Conservation (phyloP, 2,797 vertebrate species). For the Adrianichthys oophorus region DNA sequence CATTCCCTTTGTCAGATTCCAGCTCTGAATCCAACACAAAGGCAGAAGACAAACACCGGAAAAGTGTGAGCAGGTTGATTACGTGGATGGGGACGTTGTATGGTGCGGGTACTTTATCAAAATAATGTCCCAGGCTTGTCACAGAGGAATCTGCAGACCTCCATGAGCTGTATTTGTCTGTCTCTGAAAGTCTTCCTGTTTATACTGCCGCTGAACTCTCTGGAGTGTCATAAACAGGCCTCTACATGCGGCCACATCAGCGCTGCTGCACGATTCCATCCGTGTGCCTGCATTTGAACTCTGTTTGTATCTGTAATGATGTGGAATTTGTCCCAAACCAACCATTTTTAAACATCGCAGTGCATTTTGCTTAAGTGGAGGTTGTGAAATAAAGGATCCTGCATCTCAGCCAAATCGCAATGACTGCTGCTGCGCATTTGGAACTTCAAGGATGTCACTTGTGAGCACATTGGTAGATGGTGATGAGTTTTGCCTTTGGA, state of each 20-base stretch:
- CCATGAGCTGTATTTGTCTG: conserved; percentile 31
- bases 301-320: background rate
- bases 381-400: no score
- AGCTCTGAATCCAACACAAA: conserved; percentile 15
- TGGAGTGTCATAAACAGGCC: conserved; percentile 49
- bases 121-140: conserved; percentile 59
- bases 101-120: conserved; percentile 43
- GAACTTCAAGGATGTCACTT: no score
- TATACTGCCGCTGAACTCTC: conserved; percentile 35
- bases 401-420: no score
- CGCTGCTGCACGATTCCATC: background rate
- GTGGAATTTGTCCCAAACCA: no score
- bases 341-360: no score
- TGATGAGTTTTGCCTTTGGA: no score
- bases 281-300: conserved; percentile 6
- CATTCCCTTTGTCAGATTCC: conserved; percentile 8
- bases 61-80: conserved; percentile 20
- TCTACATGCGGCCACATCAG: conserved; percentile 8
- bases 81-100: conserved; percentile 33
- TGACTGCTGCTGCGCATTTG: no score
- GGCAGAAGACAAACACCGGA: conserved; percentile 33
- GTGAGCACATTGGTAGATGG: no score
- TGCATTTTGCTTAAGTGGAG: no score
- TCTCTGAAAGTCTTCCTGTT: conserved; percentile 64
- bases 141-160: conserved; percentile 52